Evolutionary conservation across 2,888 invertebrate species (phyloP).

Genomic region (Noctua fimbriata): DNA sequence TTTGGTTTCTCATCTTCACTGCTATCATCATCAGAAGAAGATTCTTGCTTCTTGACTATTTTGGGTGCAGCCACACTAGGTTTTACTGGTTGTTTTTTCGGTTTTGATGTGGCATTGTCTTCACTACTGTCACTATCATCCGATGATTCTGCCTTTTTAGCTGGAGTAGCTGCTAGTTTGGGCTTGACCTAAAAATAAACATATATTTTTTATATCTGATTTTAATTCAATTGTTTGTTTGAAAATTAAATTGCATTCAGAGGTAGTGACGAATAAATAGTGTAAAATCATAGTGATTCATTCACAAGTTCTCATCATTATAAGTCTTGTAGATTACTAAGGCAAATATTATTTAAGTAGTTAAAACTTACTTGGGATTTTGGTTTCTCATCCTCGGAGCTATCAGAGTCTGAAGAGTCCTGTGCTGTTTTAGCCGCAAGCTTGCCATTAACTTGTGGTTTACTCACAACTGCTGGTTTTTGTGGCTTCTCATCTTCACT

Average conservation of each 20-base stretch:
- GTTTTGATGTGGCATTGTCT: slow-evolving; percentile 69
- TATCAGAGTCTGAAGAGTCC: slow-evolving; percentile 84
- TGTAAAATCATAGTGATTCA: slow-evolving; percentile 76
- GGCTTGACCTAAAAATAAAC: slow-evolving; percentile 53
- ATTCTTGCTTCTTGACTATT: slow-evolving; percentile 73
- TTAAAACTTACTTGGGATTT: slow-evolving; percentile 69
- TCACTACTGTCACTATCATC: slow-evolving; percentile 74
- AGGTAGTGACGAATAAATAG: slow-evolving; percentile 85
- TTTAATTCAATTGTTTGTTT: not conserved
- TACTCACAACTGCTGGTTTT: slow-evolving; percentile 70
- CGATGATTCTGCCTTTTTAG: slow-evolving; percentile 71
- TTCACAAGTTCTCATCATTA: slow-evolving; percentile 77
- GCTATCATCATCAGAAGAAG: slow-evolving; percentile 77
- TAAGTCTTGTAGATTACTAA: slow-evolving; percentile 32
- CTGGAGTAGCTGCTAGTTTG: slow-evolving; percentile 54
- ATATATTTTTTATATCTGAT: not conserved
- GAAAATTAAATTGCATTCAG: slow-evolving; percentile 67
- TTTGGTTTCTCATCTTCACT: slow-evolving; percentile 81
- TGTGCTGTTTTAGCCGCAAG: slow-evolving; percentile 77
- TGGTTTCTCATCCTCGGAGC: slow-evolving; percentile 83
- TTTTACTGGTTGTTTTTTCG: slow-evolving; percentile 74
- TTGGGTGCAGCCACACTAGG: slow-evolving; percentile 67
- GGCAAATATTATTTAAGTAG: not conserved
- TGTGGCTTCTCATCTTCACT: slow-evolving; percentile 75
- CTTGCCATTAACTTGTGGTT: slow-evolving; percentile 79